Evolutionary conservation across 1,140 invertebrate genomes (phyloP).

Genomic region (Nixonia krombeini): DNA sequence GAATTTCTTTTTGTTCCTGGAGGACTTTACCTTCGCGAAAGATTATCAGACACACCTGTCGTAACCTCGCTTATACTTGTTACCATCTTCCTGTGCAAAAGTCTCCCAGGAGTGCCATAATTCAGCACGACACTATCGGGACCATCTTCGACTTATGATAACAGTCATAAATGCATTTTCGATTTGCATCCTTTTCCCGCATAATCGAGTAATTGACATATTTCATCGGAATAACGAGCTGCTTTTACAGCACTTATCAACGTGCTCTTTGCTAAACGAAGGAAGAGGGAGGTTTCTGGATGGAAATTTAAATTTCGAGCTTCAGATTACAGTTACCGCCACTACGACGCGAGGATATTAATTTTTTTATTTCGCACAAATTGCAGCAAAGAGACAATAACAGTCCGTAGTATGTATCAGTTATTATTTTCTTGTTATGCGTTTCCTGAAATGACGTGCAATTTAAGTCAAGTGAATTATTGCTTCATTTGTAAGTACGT

Average conservation of each 20-base stretch:
- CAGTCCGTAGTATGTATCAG: too few species aligned
- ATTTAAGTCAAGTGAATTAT: too few species aligned
- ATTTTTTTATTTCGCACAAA: too few species aligned
- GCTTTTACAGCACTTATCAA: not conserved
- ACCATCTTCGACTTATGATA: conserved; percentile 24
- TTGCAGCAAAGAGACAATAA: too few species aligned
- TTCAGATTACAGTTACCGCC: too few species aligned
- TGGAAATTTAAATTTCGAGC: too few species aligned
- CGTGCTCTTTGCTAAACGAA: too few species aligned
- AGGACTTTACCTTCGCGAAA: conserved; percentile 9
- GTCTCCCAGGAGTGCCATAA: conserved; percentile 19
- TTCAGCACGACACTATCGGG: conserved; percentile 14
- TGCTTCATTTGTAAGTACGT: too few species aligned
- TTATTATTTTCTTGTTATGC: too few species aligned
- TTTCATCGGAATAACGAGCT: conserved; percentile 12
- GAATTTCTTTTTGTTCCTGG: conserved; percentile 21
- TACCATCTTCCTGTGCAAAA: conserved; percentile 3
- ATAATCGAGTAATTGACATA: conserved; percentile 43
- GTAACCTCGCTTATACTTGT: conserved; percentile 8
- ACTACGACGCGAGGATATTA: too few species aligned
- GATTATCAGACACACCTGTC: conserved; percentile 30
- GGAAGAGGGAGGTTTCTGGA: too few species aligned
- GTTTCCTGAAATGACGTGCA: too few species aligned
- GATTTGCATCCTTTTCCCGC: conserved; percentile 29
- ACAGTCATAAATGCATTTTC: conserved; percentile 34